Conservation (phyloP, 2,888 invertebrate genomes). For the Lasiommata megera region DNA sequence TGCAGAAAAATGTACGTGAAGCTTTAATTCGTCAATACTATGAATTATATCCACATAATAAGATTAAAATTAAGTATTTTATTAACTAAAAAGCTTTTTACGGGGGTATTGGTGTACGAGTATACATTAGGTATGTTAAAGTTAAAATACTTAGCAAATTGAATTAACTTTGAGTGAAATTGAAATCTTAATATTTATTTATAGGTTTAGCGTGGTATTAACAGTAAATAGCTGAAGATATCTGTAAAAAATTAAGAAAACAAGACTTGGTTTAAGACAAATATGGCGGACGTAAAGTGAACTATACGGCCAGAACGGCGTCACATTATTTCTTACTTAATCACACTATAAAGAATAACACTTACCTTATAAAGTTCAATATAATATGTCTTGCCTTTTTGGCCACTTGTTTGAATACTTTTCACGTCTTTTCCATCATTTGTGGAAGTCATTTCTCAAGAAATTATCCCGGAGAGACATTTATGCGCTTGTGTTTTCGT, state of each 20-base stretch:
- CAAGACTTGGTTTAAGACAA: constrained; percentile 70
- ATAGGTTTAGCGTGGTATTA: constrained; percentile 1
- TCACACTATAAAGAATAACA: constrained; percentile 48
- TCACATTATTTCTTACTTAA: constrained; percentile 48
- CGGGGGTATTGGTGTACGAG: not conserved
- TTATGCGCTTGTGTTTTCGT: constrained; percentile 81
- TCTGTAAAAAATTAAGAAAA: constrained; percentile 59
- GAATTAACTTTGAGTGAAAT: not conserved
- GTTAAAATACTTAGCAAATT: not conserved
- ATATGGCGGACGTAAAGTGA: constrained; percentile 76
- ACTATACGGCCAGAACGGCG: constrained; percentile 71
- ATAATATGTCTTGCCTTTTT: constrained; percentile 73
- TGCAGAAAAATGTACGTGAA: too few species aligned
- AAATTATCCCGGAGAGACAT: constrained; percentile 81
- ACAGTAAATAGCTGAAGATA: constrained; percentile 15
- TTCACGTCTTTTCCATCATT: constrained; percentile 80
- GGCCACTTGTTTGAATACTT: constrained; percentile 72
- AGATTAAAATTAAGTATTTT: not conserved
- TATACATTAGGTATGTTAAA: not conserved
- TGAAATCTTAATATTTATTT: not conserved
- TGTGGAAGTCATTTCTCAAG: constrained; percentile 81
- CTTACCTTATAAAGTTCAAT: constrained; percentile 78
- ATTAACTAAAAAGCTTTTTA: constrained; percentile 2
- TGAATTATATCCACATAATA: constrained; percentile 3
- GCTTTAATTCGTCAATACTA: too few species aligned